Evolutionary conservation across 2,797 vertebrate species (phyloP), one percentile per base, ranked within the genome.

Genomic region (Yasuhikotakia modesta): DNA sequence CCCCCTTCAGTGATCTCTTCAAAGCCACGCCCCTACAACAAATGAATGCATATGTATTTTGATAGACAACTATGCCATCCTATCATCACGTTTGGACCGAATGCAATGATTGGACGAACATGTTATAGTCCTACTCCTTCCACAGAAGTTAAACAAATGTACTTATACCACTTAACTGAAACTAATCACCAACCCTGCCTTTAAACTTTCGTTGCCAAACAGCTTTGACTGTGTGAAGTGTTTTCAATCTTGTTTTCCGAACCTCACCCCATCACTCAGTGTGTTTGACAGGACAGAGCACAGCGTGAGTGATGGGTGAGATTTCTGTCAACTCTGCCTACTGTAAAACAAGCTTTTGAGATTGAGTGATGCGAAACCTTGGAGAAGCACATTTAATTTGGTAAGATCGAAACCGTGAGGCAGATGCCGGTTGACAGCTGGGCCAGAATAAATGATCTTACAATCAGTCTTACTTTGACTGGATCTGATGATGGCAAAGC

Each of bases 351-450:
- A 7, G 30, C 43, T 84, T 48, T 48, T 50, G 30, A 64, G 21
- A 1, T 13, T 68, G 66, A 78, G 50, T 78, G 57, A 81, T 78
- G 70, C 21, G 50, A 69, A 64, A 57, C 69, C 76, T 66, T 78
- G 71, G 19, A 60, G 66, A 76, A 63, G 48, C 39, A 43, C 45
- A 63, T 74, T 14, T 70, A 57, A 35, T 64, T 64, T 3, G 61
- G 71, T 57, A 58, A 30, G 39, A 78, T 43, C 39, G 8, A 69
- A 67, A 70, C 68, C 71, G 35, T 55, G 57, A 71, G 53, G 72
- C 64, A 73, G 72, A 67, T 69, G 7, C 60, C 50, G 68, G 43
- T 2, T 76, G 57, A 75, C 73, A 70, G 43, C 12, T 57, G 22
- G 13, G 19, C n/a, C 52, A 50, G 24, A 52, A 75, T 64, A 80